Conservation (phyloP, 2,888 invertebrate species). For the Fissipunctia ypsillon region DNA sequence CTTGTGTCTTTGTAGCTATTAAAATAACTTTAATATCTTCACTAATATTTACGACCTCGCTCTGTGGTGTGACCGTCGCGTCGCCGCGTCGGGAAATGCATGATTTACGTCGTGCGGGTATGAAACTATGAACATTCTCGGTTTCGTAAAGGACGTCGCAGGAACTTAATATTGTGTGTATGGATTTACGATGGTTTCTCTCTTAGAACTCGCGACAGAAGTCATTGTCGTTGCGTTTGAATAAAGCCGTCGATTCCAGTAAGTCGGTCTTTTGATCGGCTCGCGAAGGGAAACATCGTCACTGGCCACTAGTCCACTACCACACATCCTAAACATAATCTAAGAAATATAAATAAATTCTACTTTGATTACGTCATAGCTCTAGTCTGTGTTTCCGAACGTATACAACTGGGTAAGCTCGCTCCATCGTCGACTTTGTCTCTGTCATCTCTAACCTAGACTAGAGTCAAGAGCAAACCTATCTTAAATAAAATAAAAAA, state of each 20-base stretch:
- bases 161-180: conserved; percentile 34
- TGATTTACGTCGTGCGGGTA: conserved; percentile 60
- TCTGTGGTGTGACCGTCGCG: conserved; percentile 66
- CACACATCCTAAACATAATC: conserved; percentile 10
- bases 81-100: conserved; percentile 66
- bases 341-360: conserved; percentile 8
- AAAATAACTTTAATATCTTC: conserved; percentile 62
- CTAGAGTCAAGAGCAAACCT: too few relatives aligned
- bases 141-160: conserved; percentile 21
- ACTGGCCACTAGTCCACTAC: not conserved
- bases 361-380: conserved; percentile 7
- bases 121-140: conserved; percentile 35
- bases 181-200: conserved; percentile 48
- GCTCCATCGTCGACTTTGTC: too few relatives aligned
- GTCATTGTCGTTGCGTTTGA: conserved; percentile 24
- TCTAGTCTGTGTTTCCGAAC: too few relatives aligned
- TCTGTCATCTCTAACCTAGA: too few relatives aligned
- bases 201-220: conserved; percentile 36
- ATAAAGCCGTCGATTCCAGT: conserved; percentile 28
- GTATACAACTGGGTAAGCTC: too few relatives aligned
- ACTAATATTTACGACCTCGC: conserved; percentile 75
- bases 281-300: conserved; percentile 12
- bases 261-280: conserved; percentile 35
- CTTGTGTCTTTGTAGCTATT: conserved; percentile 64
- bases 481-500: too few relatives aligned